A percentile compares a stretch with the other conserved stretches of the same genome.
Evolutionary conservation across 2,113 vertebrate species (phyloP).

Genomic region (Xiphias gladius): DNA sequence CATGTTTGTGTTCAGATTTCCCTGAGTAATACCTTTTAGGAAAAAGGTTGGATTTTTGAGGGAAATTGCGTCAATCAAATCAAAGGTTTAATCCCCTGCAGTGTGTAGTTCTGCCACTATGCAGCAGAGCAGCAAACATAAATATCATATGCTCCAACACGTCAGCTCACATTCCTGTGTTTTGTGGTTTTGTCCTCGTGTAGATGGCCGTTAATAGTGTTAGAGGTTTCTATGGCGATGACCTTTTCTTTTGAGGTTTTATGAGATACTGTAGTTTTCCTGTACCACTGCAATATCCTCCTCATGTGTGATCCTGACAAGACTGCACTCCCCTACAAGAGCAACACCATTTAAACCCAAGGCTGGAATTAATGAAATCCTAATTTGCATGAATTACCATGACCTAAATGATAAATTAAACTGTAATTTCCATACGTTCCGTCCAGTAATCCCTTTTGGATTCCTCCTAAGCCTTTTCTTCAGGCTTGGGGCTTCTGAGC

Average conservation of each 20-base stretch:
- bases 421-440: slow-evolving; percentile 77
- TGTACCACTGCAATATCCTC: neutral
- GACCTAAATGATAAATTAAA: slow-evolving; percentile 75
- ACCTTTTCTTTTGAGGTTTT: slow-evolving; percentile 34
- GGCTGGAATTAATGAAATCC: slow-evolving; percentile 67
- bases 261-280: neutral
- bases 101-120: neutral
- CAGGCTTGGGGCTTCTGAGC: slow-evolving; percentile 38
- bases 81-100: neutral
- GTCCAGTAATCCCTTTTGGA: slow-evolving; percentile 67
- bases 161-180: neutral
- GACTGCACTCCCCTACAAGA: slow-evolving; percentile 30
- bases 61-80: neutral
- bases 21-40: neutral
- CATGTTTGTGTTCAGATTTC: neutral
- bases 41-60: neutral
- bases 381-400: slow-evolving; percentile 80
- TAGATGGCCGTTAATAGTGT: neutral
- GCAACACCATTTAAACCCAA: slow-evolving; percentile 53
- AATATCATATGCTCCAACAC: neutral
- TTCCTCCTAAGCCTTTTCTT: slow-evolving; percentile 55
- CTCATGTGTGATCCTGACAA: slow-evolving; percentile 26
- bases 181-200: neutral
- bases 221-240: neutral
- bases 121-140: neutral